Percentiles rank a stretch among this genome's conserved stretches.
phyloP scores from a whole-genome alignment of 2,797 vertebrate species.

The Paguma larvata region DNA sequence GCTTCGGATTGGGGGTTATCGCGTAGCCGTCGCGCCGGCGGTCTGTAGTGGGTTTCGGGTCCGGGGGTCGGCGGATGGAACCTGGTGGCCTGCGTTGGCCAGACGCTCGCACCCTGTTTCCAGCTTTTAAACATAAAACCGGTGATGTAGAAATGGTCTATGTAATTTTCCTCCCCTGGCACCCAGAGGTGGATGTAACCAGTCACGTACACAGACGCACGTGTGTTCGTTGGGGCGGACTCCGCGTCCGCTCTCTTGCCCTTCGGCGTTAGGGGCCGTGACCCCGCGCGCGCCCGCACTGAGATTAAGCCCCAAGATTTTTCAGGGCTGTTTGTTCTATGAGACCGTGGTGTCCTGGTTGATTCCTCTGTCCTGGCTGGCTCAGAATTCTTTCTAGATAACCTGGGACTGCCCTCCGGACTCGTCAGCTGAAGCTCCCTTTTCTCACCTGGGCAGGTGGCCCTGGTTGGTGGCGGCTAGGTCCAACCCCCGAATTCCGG shows the following conservation, averaged over 20 bases:
- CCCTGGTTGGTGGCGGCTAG: not conserved
- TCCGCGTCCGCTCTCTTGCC: too few species aligned
- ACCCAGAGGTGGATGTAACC: not conserved
- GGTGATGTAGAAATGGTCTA: not conserved
- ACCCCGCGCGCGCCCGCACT: not conserved
- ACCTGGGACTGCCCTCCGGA: not conserved
- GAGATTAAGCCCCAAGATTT: not conserved
- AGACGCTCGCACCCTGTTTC: not conserved
- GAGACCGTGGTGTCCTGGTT: not conserved
- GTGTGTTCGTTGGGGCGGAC: not conserved
- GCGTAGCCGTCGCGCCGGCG: not conserved
- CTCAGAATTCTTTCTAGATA: not conserved
- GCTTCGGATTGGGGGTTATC: not conserved
- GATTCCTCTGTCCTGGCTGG: not conserved
- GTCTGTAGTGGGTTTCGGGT: not conserved
- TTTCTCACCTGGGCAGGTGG: not conserved
- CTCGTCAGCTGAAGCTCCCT: not conserved
- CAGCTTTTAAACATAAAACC: not conserved
- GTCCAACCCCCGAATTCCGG: not conserved
- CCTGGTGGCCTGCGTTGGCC: not conserved
- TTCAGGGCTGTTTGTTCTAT: not conserved
- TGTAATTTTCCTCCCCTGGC: not conserved
- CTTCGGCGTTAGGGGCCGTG: not conserved
- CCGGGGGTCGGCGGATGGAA: not conserved
- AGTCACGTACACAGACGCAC: not conserved